phyloP scores from a whole-genome alignment of 2,797 vertebrate species.

The Sebastes oblongus region DNA sequence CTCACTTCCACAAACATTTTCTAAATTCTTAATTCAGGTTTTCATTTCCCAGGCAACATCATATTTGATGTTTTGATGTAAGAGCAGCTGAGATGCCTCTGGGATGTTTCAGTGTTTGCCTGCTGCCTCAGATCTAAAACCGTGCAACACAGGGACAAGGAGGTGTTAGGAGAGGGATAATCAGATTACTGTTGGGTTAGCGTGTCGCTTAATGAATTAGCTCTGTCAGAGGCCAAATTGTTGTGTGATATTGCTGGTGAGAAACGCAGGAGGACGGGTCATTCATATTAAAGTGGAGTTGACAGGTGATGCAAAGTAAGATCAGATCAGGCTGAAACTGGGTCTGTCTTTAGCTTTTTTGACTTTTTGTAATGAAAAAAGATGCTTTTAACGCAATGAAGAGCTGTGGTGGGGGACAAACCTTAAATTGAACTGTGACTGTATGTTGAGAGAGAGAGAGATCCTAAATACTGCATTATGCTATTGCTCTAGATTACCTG shows the following conservation, averaged over 20 bases:
- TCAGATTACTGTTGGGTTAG: slow-evolving; percentile 61
- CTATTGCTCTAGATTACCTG: slow-evolving; percentile 21
- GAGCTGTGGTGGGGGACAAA: no score
- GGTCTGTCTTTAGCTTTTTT: not conserved
- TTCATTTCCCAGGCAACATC: not conserved
- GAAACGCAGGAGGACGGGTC: not conserved
- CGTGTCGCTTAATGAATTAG: slow-evolving; percentile 50
- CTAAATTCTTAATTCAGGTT: not conserved
- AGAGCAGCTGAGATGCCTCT: not conserved
- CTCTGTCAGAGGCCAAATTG: slow-evolving; percentile 45
- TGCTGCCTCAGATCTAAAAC: not conserved
- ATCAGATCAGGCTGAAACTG: not conserved
- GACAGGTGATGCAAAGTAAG: slow-evolving; percentile 17
- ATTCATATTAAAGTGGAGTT: slow-evolving; percentile 1
- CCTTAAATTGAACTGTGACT: not conserved
- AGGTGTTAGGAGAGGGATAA: slow-evolving; percentile 48
- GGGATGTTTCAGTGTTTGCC: not conserved
- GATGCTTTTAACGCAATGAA: not conserved
- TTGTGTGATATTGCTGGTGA: slow-evolving; percentile 46
- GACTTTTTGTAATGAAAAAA: not conserved
- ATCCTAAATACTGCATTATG: slow-evolving; percentile 3
- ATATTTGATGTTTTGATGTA: not conserved
- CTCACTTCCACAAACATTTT: not conserved
- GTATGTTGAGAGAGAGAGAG: not conserved
- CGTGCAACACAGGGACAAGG: slow-evolving; percentile 1